Evolutionary conservation across 92 coral and sea anemone genomes (phyloP).

Genomic region (Porites divaricata): DNA sequence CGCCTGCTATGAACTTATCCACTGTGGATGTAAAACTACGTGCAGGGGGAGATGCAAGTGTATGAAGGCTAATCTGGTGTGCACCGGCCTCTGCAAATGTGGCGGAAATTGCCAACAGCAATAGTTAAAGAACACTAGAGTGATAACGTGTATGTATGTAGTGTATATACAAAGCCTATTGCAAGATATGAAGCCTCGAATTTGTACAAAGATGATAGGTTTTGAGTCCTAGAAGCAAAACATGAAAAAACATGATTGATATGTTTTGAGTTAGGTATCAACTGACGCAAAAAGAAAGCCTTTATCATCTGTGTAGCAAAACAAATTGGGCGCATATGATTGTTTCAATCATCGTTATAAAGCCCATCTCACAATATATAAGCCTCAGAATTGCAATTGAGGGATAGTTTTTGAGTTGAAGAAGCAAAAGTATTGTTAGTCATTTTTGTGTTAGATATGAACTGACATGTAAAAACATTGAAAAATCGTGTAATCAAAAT

Average conservation of each 20-base stretch:
- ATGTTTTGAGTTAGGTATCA: conserved; percentile 28
- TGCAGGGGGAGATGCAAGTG: conserved; percentile 75
- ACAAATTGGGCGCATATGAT: conserved; percentile 26
- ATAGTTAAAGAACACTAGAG: conserved; percentile 33
- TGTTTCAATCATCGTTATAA: conserved; percentile 40
- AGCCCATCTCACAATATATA: conserved; percentile 33
- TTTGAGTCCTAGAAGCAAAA: conserved; percentile 28
- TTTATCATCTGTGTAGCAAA: conserved; percentile 23
- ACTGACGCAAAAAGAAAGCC: conserved; percentile 33
- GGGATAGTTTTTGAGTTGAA: conserved; percentile 34
- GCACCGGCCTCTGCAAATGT: conserved; percentile 71
- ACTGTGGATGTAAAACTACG: conserved; percentile 60
- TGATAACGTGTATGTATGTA: conserved; percentile 24
- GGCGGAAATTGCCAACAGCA: conserved; percentile 53
- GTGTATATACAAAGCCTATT: conserved; percentile 28
- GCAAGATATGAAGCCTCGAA: conserved; percentile 32
- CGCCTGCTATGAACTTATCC: conserved; percentile 56
- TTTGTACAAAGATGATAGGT: conserved; percentile 38
- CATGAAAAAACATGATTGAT: conserved; percentile 34
- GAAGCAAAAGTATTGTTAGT: conserved; percentile 42
- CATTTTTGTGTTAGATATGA: conserved; percentile 19
- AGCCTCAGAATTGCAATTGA: conserved; percentile 35
- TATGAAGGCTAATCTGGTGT: conserved; percentile 56
- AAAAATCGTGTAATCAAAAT: conserved; percentile 31
- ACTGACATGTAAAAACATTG: conserved; percentile 17